A percentile compares a stretch with the other conserved stretches of the same genome.
Evolutionary conservation across 2,113 vertebrate genomes (phyloP).

Genomic region (Notechis scutatus): DNA sequence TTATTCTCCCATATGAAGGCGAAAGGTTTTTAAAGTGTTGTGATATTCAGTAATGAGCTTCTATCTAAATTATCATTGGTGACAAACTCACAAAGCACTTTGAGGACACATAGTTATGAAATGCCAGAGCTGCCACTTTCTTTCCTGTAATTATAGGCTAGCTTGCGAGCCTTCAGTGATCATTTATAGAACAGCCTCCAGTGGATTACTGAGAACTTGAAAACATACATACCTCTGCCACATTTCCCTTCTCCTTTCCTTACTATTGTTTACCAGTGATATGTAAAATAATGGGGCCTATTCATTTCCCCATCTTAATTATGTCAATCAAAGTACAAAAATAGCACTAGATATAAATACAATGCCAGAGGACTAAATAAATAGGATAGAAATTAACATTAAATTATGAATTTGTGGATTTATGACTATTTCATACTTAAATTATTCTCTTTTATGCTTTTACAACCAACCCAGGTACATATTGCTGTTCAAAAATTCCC

Average conservation of each 20-base stretch:
- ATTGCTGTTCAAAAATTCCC: constrained; percentile 85
- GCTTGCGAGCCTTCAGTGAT: constrained; percentile 99
- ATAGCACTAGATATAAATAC: constrained; percentile 81
- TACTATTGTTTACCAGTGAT: constrained; percentile 92
- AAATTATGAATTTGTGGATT: constrained; percentile 87
- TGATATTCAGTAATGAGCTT: constrained; percentile 99
- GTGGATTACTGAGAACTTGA: constrained; percentile 96
- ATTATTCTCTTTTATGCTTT: constrained; percentile 87
- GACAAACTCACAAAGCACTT: constrained; percentile 99
- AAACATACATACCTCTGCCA: constrained; percentile 83
- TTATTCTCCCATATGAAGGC: constrained; percentile 86
- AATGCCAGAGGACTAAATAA: constrained; percentile 79
- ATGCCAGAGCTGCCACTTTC: constrained; percentile 99
- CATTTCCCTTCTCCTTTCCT: constrained; percentile 78
- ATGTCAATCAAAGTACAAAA: constrained; percentile 89
- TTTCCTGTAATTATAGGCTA: constrained; percentile 99
- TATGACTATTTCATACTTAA: constrained; percentile 83
- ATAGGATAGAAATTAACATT: constrained; percentile 81
- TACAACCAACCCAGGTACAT: constrained; percentile 84
- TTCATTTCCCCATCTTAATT: constrained; percentile 81
- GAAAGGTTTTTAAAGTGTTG: constrained; percentile 98
- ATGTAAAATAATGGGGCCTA: constrained; percentile 91
- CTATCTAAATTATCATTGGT: constrained; percentile 99
- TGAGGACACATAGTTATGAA: constrained; percentile 98
- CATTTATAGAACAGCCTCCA: constrained; percentile 97